Evolutionary conservation across 2,888 invertebrate species (phyloP).

Genomic region (Harpalus rufipes): DNA sequence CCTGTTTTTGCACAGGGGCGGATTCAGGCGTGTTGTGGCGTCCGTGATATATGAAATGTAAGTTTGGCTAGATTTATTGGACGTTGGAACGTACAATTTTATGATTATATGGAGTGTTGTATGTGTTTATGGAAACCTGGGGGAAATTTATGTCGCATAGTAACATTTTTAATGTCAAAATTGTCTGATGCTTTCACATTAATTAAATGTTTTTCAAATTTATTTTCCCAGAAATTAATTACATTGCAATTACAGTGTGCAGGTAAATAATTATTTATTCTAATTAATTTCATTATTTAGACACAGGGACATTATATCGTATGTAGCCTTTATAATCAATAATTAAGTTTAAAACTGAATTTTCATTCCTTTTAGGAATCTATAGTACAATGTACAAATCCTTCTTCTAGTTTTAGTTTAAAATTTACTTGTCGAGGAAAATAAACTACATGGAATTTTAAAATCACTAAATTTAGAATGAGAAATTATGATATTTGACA

Average conservation of each 20-base stretch:
- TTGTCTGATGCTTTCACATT: neutral
- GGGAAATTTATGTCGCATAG: conserved; percentile 17
- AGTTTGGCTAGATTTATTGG: conserved; percentile 42
- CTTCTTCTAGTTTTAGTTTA: too few species aligned
- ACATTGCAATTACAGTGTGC: neutral
- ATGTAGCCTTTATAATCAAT: too few species aligned
- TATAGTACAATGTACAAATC: too few species aligned
- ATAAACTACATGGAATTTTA: too few species aligned
- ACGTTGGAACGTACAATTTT: conserved; percentile 15
- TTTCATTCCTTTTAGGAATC: too few species aligned
- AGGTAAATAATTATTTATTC: neutral
- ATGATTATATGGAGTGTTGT: conserved; percentile 50
- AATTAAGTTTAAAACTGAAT: too few species aligned
- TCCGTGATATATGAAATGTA: conserved; percentile 45
- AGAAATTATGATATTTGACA: too few species aligned
- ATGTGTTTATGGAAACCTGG: conserved; percentile 37
- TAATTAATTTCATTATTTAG: neutral
- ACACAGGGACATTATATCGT: neutral
- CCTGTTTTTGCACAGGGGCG: conserved; percentile 35
- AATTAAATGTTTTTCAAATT: conserved; percentile 8
- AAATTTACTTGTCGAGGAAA: too few species aligned
- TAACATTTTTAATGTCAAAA: conserved; percentile 33
- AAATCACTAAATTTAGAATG: too few species aligned
- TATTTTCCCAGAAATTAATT: neutral
- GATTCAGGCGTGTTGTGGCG: conserved; percentile 33